phyloP scores from a whole-genome alignment of 2,888 invertebrate genomes.

The Apamea monoglypha region DNA sequence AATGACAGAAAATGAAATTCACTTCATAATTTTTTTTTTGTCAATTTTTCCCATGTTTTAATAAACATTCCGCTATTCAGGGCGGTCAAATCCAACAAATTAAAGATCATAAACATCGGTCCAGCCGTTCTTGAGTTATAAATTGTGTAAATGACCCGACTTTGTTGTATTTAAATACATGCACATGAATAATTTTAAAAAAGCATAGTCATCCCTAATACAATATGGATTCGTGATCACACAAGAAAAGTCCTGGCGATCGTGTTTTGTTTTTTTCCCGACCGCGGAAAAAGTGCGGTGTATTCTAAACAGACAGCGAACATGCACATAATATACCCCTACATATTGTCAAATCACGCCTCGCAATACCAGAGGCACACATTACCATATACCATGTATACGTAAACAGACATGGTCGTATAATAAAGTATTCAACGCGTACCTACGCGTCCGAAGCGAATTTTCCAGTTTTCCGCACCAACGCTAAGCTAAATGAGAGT shows the following conservation, averaged over 20 bases:
- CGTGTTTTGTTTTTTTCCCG: conserved; percentile 12
- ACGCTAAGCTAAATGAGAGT: conserved; percentile 79
- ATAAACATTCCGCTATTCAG: no score
- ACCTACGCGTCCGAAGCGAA: conserved; percentile 65
- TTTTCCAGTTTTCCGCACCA: conserved; percentile 75
- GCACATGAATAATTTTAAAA: not conserved
- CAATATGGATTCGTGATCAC: not conserved
- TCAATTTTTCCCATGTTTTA: no score
- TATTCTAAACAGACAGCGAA: conserved; percentile 19
- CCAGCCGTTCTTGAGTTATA: no score
- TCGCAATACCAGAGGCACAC: conserved; percentile 31
- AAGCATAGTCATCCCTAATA: not conserved
- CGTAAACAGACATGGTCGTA: conserved; percentile 58
- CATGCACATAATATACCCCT: conserved; percentile 25
- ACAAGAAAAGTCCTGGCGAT: not conserved
- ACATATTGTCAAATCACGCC: conserved; percentile 49
- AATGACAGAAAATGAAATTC: no score
- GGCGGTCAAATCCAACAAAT: no score
- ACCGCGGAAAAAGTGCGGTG: not conserved
- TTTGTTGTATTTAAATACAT: no score
- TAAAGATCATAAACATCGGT: no score
- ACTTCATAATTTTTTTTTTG: no score
- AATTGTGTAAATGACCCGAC: no score
- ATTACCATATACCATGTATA: conserved; percentile 51
- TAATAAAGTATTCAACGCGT: conserved; percentile 72